A percentile compares a stretch with the other conserved stretches of the same genome.
These are phyloP conservation scores for Lagria hirta DNA, from an alignment of 2,888 invertebrate genomes.

Conservation along the genomic window DNA sequence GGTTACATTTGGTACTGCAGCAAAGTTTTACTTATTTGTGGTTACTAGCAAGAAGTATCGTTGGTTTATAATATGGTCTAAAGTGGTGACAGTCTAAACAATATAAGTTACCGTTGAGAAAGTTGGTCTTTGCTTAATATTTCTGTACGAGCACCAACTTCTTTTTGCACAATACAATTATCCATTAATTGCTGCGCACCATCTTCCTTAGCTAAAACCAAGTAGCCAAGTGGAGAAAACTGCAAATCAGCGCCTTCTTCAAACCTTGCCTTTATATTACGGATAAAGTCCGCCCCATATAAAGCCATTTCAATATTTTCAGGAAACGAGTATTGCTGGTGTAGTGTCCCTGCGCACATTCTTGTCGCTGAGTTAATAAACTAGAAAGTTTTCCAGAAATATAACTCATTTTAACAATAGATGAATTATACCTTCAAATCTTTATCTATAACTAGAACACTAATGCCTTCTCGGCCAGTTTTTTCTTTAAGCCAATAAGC, in stretches of 20 bases:
- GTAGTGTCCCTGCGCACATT: slow-evolving; percentile 80
- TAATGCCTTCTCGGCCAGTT: slow-evolving; percentile 66
- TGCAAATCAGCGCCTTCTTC: slow-evolving; percentile 70
- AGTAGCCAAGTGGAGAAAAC: slow-evolving; percentile 85
- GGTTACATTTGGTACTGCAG: too few species aligned
- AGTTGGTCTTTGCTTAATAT: slow-evolving; percentile 69
- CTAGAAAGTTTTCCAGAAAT: slow-evolving; percentile 55
- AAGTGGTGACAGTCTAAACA: too few species aligned
- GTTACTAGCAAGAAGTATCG: too few species aligned
- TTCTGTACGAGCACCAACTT: slow-evolving; percentile 78
- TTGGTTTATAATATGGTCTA: too few species aligned
- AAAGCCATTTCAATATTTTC: slow-evolving; percentile 93
- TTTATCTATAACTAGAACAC: slow-evolving; percentile 84
- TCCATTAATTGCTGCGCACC: slow-evolving; percentile 71
- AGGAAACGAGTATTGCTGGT: slow-evolving; percentile 89
- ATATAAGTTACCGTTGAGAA: too few species aligned
- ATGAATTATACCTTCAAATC: slow-evolving; percentile 76
- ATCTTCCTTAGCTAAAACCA: slow-evolving; percentile 78
- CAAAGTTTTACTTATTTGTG: slow-evolving; percentile 7
- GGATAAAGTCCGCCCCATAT: slow-evolving; percentile 85
- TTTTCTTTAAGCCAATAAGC: slow-evolving; percentile 89
- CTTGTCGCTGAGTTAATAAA: slow-evolving; percentile 71
- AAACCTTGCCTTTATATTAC: slow-evolving; percentile 67
- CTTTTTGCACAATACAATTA: slow-evolving; percentile 70
- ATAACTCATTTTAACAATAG: slow-evolving; percentile 27